Evolutionary conservation across 2,113 vertebrate species (phyloP).

Genomic region (Microcebus lehilahytsara): DNA sequence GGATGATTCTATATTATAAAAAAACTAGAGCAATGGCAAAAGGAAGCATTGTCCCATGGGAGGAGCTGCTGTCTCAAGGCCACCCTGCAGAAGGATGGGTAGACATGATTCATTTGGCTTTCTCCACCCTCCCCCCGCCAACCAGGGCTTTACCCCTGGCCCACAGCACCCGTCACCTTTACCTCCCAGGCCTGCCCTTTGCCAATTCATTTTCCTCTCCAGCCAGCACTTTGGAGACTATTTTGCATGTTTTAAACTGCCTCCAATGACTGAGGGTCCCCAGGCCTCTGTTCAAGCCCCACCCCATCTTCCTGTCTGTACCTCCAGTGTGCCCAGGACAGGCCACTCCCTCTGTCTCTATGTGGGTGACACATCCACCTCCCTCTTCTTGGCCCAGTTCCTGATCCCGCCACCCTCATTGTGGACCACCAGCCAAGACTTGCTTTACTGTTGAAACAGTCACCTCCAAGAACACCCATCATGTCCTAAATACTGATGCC

Average conservation of each 20-base stretch:
- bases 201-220: neutral
- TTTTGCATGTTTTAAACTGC: neutral
- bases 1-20: neutral
- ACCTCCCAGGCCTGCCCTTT: neutral
- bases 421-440: neutral
- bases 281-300: neutral
- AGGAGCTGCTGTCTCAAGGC: neutral
- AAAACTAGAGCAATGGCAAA: neutral
- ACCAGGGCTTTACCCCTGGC: no score
- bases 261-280: neutral
- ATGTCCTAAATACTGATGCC: neutral
- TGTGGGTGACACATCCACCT: neutral
- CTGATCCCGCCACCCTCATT: neutral
- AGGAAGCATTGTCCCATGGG: neutral
- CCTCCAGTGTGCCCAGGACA: neutral
- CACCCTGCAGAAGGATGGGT: neutral
- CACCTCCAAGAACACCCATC: neutral
- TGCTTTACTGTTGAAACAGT: neutral
- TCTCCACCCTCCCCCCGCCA: no score
- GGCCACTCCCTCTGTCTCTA: neutral
- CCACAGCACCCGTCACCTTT: no score
- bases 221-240: neutral
- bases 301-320: neutral
- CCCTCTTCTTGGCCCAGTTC: neutral
- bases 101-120: neutral